Percentiles rank a stretch among this genome's conserved stretches.
These are phyloP conservation scores for Pteruthius melanotis DNA, from an alignment of 2,113 vertebrate genomes.

Conservation along the genomic window DNA sequence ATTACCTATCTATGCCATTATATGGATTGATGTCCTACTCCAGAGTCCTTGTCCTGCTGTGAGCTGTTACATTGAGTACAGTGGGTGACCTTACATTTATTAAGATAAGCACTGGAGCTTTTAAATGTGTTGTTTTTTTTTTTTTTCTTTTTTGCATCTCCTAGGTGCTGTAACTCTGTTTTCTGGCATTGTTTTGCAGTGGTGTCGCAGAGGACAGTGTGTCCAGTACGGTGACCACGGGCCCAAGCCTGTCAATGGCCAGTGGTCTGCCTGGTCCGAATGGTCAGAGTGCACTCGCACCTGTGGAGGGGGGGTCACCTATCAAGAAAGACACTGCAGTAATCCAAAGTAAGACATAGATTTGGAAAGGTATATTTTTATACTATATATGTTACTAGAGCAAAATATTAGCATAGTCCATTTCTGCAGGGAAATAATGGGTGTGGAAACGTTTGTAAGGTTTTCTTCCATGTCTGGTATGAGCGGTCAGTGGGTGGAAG, in stretches of 20 bases:
- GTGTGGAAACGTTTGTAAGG: not conserved
- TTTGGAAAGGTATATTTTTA: not conserved
- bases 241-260: conserved; percentile 85
- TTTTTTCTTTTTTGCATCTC: not conserved
- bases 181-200: conserved; percentile 75
- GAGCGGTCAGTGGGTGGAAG: not conserved
- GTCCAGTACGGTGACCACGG: conserved; percentile 89
- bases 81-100: not conserved
- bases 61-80: not conserved
- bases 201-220: conserved; percentile 96
- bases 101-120: not conserved
- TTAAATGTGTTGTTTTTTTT: not conserved
- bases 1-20: not conserved
- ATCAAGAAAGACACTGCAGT: conserved; percentile 88
- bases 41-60: not conserved
- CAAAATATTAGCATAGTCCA: fast-evolving
- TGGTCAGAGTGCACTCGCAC: conserved; percentile 95
- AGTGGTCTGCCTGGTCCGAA: conserved; percentile 90
- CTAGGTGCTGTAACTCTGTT: not conserved
- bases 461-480: not conserved
- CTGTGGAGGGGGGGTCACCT: conserved; percentile 88
- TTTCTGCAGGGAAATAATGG: not conserved
- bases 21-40: not conserved
- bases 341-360: conserved; percentile 86
- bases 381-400: not conserved